Conservation (phyloP, 1,140 invertebrate genomes). For the Venturia canescens region DNA sequence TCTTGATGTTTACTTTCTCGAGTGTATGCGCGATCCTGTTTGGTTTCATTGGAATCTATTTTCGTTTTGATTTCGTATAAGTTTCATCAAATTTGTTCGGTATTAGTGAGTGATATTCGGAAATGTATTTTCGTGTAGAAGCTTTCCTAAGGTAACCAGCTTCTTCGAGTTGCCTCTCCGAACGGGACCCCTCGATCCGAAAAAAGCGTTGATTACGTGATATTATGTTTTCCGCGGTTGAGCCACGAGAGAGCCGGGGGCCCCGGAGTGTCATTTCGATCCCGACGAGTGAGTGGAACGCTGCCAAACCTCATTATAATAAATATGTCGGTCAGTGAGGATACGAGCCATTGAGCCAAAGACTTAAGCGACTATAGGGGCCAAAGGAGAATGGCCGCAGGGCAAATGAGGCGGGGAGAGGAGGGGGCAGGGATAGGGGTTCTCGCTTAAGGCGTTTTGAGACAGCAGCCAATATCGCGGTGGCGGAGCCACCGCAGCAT, state of each 20-base stretch:
- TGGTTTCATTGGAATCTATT: too few species aligned
- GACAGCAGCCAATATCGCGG: conserved; percentile 7
- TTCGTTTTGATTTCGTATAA: too few species aligned
- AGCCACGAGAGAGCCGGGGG: neutral
- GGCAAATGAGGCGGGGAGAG: neutral
- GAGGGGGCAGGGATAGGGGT: neutral
- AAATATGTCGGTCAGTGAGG: conserved; percentile 40
- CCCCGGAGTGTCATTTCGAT: neutral
- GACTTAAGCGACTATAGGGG: neutral
- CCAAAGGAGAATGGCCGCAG: too few species aligned
- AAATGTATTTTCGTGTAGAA: neutral
- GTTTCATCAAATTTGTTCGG: too few species aligned
- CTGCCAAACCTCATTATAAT: conserved; percentile 34
- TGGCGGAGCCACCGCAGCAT: neutral
- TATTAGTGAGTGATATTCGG: too few species aligned
- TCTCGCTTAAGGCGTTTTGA: conserved; percentile 7
- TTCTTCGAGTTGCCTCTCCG: neutral
- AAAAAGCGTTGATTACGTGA: neutral
- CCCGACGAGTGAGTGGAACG: neutral
- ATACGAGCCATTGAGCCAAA: conserved; percentile 1
- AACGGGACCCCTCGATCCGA: neutral
- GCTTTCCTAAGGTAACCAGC: neutral
- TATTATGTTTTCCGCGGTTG: neutral
- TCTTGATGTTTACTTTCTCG: neutral
- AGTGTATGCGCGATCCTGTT: neutral